Evolutionary conservation across 2,888 invertebrate species (phyloP).

Genomic region (Tolmerus cingulatus): DNA sequence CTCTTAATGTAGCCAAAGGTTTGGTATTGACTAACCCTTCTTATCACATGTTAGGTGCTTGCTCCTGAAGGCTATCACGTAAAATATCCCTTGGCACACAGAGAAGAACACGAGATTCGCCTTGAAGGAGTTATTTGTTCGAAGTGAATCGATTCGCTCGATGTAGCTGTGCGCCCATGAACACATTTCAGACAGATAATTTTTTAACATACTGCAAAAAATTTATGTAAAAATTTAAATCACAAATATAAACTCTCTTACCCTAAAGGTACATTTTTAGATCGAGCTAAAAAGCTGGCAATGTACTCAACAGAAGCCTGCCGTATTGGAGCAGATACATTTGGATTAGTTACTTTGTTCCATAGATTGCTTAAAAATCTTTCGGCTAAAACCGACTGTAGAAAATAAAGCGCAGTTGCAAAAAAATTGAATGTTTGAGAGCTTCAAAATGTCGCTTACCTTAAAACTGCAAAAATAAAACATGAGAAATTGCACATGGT

Average conservation of each 20-base stretch:
- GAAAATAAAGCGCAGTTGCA: background rate
- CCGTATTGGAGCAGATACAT: constrained; percentile 70
- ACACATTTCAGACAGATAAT: constrained; percentile 74
- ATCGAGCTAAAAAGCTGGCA: constrained; percentile 76
- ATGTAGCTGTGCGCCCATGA: constrained; percentile 89
- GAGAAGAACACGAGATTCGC: constrained; percentile 90
- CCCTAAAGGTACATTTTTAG: constrained; percentile 70
- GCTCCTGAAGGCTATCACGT: constrained; percentile 89
- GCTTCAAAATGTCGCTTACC: constrained; percentile 50
- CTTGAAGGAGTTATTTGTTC: constrained; percentile 66
- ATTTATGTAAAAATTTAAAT: background rate
- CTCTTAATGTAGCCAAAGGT: background rate
- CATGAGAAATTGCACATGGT: constrained; percentile 79
- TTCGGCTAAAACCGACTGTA: constrained; percentile 65
- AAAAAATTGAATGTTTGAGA: background rate
- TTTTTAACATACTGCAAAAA: constrained; percentile 69
- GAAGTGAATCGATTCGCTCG: constrained; percentile 57
- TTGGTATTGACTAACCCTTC: constrained; percentile 70
- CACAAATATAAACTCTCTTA: constrained; percentile 57
- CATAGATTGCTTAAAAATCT: constrained; percentile 76
- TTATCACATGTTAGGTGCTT: constrained; percentile 79
- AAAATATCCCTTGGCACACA: constrained; percentile 91
- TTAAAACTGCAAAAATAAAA: constrained; percentile 78
- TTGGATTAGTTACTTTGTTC: constrained; percentile 75
- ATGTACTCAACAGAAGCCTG: constrained; percentile 78